Base-by-base conservation (phyloP, 1,140 invertebrate species). In the Triops cancriformis region DNA sequence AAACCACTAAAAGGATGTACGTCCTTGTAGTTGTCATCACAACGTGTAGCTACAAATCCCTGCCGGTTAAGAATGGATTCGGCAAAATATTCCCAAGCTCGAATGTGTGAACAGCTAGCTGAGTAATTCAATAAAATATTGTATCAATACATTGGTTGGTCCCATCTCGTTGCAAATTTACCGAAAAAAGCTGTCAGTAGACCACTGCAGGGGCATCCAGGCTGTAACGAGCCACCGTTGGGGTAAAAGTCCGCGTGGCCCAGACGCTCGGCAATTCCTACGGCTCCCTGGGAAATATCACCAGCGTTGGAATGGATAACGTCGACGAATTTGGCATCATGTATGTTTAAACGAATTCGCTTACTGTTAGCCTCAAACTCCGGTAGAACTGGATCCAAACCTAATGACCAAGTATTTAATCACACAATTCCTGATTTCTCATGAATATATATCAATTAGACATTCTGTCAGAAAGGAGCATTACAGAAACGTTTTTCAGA, bases 101-200 rank as follows among this genome's bases (percentile, higher is more conserved):
- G 81, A 5, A 85, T 83, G 78, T 87, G 86, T 77, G 85, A 86
- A 43, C 86, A 86, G 11, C 86, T 86, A 78, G 84, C 85, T 86
- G 77, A 5, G 14, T 74, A 78, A 77, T 23, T 37, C 31, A 18
- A 73, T 14, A 42, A 73, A 11, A 43, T 18, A 14, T 28, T 78
- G 18, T 77, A n/a, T n/a, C n/a, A n/a, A n/a, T 76, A 64, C 12
- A 31, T 26, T 42, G 2, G 23, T 79, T 74, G 31, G 75, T 45
- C 9, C 5, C 37, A 37, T 37, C 7, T 37, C 31, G 2, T 7
- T 4, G 7, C 7, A 2, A 37, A 7, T 37, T 37, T 7, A 37
- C 31, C 31, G 7, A 37, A 37, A 37, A 37, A 7, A 37, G 31
- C 31, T 37, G 31, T 37, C 31, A 37, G 31, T 10, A 9, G 14